These are phyloP conservation scores for Proterorhinus semilunaris DNA, from an alignment of 2,113 vertebrate species.

Conservation along the genomic window DNA sequence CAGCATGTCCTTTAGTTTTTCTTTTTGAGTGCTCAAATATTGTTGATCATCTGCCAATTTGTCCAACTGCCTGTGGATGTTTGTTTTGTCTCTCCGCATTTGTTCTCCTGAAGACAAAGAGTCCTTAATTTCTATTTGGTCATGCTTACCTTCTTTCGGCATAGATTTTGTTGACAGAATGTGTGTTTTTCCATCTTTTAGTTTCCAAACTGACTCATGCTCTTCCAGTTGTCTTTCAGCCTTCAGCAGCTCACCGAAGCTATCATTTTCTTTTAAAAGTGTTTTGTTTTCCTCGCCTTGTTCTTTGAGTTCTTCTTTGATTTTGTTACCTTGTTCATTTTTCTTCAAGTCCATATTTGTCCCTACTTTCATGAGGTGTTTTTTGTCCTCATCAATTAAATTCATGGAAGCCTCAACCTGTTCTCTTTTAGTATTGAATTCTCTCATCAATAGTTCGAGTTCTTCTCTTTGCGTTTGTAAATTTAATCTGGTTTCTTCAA, in stretches of 20 bases:
- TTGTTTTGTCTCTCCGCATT: no score
- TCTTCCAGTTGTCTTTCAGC: background rate
- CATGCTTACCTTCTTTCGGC: no score
- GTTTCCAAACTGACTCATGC: background rate
- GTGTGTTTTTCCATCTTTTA: no score
- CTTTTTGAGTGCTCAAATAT: no score
- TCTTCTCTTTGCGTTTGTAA: background rate
- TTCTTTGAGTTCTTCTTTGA: background rate
- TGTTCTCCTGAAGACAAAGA: no score
- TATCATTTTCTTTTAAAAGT: background rate
- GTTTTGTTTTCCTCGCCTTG: slow-evolving; percentile 16
- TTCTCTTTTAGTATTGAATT: background rate
- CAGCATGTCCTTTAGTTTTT: background rate
- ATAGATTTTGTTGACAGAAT: no score
- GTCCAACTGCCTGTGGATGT: no score
- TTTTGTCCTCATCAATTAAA: background rate
- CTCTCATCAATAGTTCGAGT: background rate
- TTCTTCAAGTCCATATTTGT: background rate
- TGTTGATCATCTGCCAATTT: no score
- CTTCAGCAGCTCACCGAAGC: background rate
- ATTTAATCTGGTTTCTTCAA: background rate
- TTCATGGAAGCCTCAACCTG: background rate
- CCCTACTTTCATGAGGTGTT: background rate
- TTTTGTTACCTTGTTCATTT: background rate
- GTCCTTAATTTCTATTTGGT: no score